Evolutionary conservation across 1,140 invertebrate genomes (phyloP).

Genomic region (Muscidifurax raptorellus): DNA sequence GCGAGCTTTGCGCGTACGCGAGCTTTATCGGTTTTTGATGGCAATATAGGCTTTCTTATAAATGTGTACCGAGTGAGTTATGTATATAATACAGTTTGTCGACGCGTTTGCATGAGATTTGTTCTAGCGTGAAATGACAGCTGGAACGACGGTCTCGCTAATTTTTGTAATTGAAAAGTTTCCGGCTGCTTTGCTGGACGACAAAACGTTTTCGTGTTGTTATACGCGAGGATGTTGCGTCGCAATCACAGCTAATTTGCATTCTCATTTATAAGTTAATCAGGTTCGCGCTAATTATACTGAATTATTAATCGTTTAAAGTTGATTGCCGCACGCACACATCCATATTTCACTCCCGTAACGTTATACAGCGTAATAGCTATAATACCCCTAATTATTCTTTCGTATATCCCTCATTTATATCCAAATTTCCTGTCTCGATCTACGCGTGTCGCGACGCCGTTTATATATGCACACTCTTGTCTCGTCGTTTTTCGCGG

Average conservation of each 20-base stretch:
- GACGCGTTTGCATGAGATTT: too few relatives aligned
- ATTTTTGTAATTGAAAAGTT: too few relatives aligned
- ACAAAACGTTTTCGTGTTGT: background rate
- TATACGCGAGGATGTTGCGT: background rate
- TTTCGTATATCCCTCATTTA: too few relatives aligned
- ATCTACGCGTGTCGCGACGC: background rate
- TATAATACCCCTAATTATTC: background rate
- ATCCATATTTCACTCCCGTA: background rate
- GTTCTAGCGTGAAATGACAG: too few relatives aligned
- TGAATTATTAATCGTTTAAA: background rate
- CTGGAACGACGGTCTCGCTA: too few relatives aligned
- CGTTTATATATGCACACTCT: too few relatives aligned
- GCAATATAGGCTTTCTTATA: too few relatives aligned
- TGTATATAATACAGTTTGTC: too few relatives aligned
- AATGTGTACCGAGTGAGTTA: too few relatives aligned
- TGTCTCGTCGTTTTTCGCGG: background rate
- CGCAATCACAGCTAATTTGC: background rate
- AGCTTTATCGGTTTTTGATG: background rate
- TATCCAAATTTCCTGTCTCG: background rate
- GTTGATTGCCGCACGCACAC: background rate
- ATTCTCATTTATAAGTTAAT: conserved; percentile 11
- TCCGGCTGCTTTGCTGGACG: too few relatives aligned
- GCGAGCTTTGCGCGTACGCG: background rate
- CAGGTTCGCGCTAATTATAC: background rate
- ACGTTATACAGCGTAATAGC: background rate